Base-by-base conservation (phyloP, 2,888 invertebrate species). In the Gandaritis pyraliata region DNA sequence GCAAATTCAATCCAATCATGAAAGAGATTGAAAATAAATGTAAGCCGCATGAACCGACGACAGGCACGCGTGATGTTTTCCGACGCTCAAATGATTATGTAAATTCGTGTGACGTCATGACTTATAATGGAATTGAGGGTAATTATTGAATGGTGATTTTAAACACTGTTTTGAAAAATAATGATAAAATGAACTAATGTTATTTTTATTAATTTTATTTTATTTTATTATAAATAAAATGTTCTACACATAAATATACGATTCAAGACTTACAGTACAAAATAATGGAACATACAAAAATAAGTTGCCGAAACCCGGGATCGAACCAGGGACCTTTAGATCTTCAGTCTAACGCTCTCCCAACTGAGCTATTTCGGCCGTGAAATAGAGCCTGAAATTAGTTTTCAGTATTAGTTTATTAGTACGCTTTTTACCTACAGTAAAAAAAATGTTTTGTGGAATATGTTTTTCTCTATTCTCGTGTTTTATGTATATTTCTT, bases 21-120 rank as follows among this genome's bases (percentile, higher is more conserved):
- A 73, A 72, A 65, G 73, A 78, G 78, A 88, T 88, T 89, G 88
- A 83, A 87, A 83, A 86, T 83, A 82, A 87, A 87, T 87, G 83
- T 88, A 89, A 90, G 86, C 89, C 77, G 73, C 84, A 77, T 81
- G 82, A 77, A 82, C 73, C 69, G 73, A 70, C 70, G 66, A 38
- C 43, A 60, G 78, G 70, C 89, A 87, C 90, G 89, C 58, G 62
- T 46, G 65, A 70, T 43, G 43, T 43, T 66, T 63, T 73, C 66
- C 69, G 65, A 70, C 75, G 88, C 87, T 87, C 78, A 86, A 87
- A 89, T 38, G 8, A 83, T 74, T 65, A 6, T 63, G 74, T 65
- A 72, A 75, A 81, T 82, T 75, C 76, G 74, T 81, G 78, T 81
- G 79, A 80, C 72, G 66, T 75, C 70, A 72, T 74, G 61, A 68